Percentiles rank a stretch among this genome's conserved stretches.
These are phyloP conservation scores for Lomographa bimaculata DNA, from an alignment of 2,888 invertebrate species.

Conservation along the genomic window DNA sequence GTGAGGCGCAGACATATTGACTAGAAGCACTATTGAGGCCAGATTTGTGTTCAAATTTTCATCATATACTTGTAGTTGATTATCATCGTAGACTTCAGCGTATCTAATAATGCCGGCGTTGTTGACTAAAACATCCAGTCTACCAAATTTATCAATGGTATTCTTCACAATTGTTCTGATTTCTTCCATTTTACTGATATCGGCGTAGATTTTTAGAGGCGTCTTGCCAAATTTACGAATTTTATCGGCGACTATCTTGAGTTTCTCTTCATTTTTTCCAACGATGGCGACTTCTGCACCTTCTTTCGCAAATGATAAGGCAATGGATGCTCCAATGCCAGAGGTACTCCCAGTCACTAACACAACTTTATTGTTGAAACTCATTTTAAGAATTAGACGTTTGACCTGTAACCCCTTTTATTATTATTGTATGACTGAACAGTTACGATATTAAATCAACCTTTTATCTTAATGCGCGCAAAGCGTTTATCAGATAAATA, in stretches of 20 bases:
- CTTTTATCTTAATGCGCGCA: no score
- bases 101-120: slow-evolving; percentile 30
- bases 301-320: slow-evolving; percentile 46
- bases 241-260: slow-evolving; percentile 32
- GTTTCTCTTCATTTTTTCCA: slow-evolving; percentile 44
- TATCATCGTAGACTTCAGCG: slow-evolving; percentile 17
- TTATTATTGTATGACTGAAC: no score
- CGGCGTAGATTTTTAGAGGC: slow-evolving; percentile 30
- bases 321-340: slow-evolving; percentile 56
- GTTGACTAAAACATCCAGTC: slow-evolving; percentile 41
- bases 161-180: slow-evolving; percentile 32
- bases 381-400: slow-evolving; percentile 27
- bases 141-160: slow-evolving; percentile 36
- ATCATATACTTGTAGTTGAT: slow-evolving; percentile 31
- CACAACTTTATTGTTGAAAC: slow-evolving; percentile 43
- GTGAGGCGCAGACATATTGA: slow-evolving; percentile 29
- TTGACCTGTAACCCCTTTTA: no score
- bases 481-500: no score
- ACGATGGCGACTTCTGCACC: slow-evolving; percentile 48
- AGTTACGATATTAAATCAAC: no score
- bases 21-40: slow-evolving; percentile 27
- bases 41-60: slow-evolving; percentile 35
- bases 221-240: slow-evolving; percentile 14
- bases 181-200: slow-evolving; percentile 31
- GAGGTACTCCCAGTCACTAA: slow-evolving; percentile 55